Percentiles rank a stretch among this genome's conserved stretches.
phyloP scores from a whole-genome alignment of 2,113 vertebrate species.

The Deroptyus accipitrinus region DNA sequence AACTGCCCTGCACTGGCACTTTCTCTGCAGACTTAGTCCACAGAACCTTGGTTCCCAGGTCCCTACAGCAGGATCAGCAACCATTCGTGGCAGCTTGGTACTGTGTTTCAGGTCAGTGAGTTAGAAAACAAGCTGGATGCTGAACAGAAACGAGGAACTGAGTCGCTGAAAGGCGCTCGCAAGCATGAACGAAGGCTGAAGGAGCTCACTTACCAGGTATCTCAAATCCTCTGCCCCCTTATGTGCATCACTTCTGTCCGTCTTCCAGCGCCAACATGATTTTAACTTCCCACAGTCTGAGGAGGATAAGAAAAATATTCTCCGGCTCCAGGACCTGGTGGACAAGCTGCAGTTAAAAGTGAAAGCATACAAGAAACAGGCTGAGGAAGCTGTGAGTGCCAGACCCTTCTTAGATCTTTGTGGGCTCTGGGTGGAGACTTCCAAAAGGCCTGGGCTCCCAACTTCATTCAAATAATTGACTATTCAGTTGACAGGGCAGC shows the following conservation, averaged over 20 bases:
- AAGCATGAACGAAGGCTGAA: constrained; percentile 82
- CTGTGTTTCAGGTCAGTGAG: constrained; percentile 76
- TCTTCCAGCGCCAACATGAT: neutral
- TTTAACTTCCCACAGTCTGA: constrained; percentile 72
- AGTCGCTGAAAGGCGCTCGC: constrained; percentile 76
- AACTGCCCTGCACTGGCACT: neutral
- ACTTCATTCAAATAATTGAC: neutral
- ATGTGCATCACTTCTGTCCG: fast-evolving
- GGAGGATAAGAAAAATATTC: constrained; percentile 82
- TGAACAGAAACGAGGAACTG: constrained; percentile 77
- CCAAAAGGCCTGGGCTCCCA: neutral
- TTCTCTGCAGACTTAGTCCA: neutral
- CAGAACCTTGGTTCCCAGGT: neutral
- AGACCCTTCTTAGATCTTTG: neutral
- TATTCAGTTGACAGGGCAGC: neutral
- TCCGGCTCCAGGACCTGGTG: constrained; percentile 80
- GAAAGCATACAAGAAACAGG: constrained; percentile 91
- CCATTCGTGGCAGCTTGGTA: neutral
- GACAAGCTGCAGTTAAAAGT: constrained; percentile 90
- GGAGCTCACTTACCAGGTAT: constrained; percentile 82
- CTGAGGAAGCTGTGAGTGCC: constrained; percentile 87
- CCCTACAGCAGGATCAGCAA: neutral
- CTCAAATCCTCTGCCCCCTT: neutral
- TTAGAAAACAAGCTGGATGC: constrained; percentile 76
- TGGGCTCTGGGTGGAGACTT: constrained; percentile 74